Conservation (phyloP, 2,113 vertebrate genomes). For the Perca fluviatilis region DNA sequence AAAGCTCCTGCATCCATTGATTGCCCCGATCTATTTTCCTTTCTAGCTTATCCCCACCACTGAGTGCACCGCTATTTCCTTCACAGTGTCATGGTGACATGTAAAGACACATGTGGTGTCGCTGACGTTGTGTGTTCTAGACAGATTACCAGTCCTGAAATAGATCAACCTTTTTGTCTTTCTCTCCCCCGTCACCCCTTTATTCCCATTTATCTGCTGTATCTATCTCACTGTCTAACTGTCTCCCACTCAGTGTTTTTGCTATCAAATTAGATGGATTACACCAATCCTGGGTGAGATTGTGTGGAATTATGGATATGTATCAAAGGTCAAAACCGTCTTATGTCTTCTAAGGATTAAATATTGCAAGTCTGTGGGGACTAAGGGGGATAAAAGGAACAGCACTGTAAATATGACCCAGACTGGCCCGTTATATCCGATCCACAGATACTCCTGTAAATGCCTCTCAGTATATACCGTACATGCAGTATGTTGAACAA, state of each 20-base stretch:
- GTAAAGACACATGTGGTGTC: constrained; percentile 78
- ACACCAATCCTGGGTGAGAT: constrained; percentile 39
- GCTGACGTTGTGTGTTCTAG: constrained; percentile 63
- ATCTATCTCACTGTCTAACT: constrained; percentile 28
- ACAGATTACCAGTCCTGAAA: constrained; percentile 77
- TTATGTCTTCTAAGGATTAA: constrained; percentile 62
- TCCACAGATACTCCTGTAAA: not conserved
- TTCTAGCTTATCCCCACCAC: constrained; percentile 74
- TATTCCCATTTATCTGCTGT: constrained; percentile 29
- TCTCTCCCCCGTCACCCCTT: constrained; percentile 8
- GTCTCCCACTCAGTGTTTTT: constrained; percentile 26
- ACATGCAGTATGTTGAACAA: not conserved
- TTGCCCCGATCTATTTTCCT: constrained; percentile 74
- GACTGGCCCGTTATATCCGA: not conserved
- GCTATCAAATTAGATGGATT: constrained; percentile 53
- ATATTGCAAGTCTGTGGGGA: constrained; percentile 36
- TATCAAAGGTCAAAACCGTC: constrained; percentile 54
- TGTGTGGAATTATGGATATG: constrained; percentile 53
- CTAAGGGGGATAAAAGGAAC: constrained; percentile 35
- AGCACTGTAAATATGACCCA: constrained; percentile 13
- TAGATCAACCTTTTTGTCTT: constrained; percentile 77
- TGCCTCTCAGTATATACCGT: not conserved
- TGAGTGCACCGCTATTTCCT: constrained; percentile 64
- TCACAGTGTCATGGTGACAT: constrained; percentile 73
- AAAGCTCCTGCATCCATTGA: constrained; percentile 75